Percentiles rank a stretch among this genome's conserved stretches.
Conservation (phyloP, 1,140 invertebrate genomes). For the Venustaconcha ellipsiformis region DNA sequence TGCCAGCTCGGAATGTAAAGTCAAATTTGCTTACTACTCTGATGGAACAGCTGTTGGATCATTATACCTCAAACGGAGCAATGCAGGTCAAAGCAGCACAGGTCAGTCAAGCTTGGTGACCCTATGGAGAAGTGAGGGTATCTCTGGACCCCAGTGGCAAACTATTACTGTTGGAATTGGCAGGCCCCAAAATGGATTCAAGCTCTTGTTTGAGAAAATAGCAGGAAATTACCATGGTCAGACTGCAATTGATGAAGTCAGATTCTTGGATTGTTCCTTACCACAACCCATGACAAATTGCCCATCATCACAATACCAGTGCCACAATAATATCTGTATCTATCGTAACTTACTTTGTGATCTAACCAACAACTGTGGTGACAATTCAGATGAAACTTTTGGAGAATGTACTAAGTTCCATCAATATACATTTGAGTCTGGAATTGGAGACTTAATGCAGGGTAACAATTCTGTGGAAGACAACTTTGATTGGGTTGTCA, state of each 20-base stretch:
- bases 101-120: slow-evolving; percentile 14
- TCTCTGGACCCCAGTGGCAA: slow-evolving; percentile 25
- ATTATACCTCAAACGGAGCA: slow-evolving; percentile 29
- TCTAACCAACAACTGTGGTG: slow-evolving; percentile 63
- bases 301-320: slow-evolving; percentile 34
- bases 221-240: slow-evolving; percentile 43
- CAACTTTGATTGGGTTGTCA: slow-evolving; percentile 57
- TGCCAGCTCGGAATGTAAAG: slow-evolving; percentile 47
- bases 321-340: slow-evolving; percentile 53
- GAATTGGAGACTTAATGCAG: slow-evolving; percentile 38
- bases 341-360: slow-evolving; percentile 47
- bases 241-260: slow-evolving; percentile 62
- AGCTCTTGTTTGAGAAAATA: slow-evolving; percentile 42
- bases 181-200: slow-evolving; percentile 35
- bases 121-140: slow-evolving; percentile 31
- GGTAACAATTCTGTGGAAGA: slow-evolving; percentile 41
- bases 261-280: slow-evolving; percentile 50
- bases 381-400: slow-evolving; percentile 57
- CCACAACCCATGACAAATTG: slow-evolving; percentile 32
- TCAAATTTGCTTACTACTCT: slow-evolving; percentile 81
- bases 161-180: slow-evolving; percentile 45
- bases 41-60: slow-evolving; percentile 70
- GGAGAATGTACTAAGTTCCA: slow-evolving; percentile 33
- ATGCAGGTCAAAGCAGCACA: slow-evolving; percentile 18
- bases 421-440: slow-evolving; percentile 48